phyloP scores from a whole-genome alignment of 2,888 invertebrate species.

The Leptinotarsa juncta region DNA sequence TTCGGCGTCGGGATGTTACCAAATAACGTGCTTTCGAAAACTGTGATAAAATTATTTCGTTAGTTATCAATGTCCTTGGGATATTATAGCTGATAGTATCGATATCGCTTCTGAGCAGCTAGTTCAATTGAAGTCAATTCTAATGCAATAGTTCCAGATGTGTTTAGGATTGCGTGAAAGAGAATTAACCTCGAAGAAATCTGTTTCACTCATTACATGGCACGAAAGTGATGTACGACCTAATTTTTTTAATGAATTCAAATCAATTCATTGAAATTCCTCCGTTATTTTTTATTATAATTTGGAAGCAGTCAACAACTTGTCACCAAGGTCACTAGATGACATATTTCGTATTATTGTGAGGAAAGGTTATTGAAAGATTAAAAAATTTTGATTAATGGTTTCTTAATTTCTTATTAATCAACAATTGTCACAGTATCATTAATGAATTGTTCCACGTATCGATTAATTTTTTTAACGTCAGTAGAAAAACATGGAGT shows the following conservation, averaged over 20 bases:
- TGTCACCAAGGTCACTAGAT: slow-evolving; percentile 3
- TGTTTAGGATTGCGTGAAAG: background rate
- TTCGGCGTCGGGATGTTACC: too few relatives aligned
- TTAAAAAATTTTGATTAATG: slow-evolving; percentile 10
- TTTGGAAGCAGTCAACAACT: slow-evolving; percentile 14
- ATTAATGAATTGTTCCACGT: background rate
- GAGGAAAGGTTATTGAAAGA: background rate
- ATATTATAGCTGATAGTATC: too few relatives aligned
- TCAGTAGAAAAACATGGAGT: too few relatives aligned
- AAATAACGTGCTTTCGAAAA: too few relatives aligned
- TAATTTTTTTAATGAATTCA: slow-evolving; percentile 15
- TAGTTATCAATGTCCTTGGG: too few relatives aligned
- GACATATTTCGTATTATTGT: slow-evolving; percentile 8
- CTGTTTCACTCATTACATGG: slow-evolving; percentile 13
- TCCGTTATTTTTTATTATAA: slow-evolving; percentile 12
- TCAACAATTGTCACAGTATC: background rate
- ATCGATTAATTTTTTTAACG: too few relatives aligned
- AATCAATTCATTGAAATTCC: slow-evolving; percentile 14
- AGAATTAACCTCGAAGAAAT: background rate
- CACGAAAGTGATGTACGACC: slow-evolving; percentile 17
- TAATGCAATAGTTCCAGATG: slow-evolving; percentile 12
- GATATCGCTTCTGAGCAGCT: background rate
- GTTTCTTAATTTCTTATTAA: background rate
- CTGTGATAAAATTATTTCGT: too few relatives aligned
- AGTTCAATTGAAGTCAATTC: background rate